phyloP scores from a whole-genome alignment of 1,140 invertebrate species.

The Anagrus nilaparvatae region DNA sequence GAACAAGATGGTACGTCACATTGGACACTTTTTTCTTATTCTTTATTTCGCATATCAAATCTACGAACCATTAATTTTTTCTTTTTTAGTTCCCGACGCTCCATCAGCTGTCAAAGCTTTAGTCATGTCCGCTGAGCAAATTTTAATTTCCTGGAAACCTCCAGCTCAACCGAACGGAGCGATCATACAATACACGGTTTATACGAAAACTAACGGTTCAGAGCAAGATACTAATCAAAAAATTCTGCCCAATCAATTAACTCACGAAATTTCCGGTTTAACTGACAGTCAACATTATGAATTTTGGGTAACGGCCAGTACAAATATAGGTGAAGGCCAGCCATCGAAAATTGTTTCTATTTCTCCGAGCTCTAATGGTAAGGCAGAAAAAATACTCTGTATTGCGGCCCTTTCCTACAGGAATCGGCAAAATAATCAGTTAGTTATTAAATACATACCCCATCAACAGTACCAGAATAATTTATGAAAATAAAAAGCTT shows the following conservation, averaged over 20 bases:
- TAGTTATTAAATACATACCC: neutral
- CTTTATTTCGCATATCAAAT: neutral
- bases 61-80: neutral
- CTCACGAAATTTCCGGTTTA: conserved; percentile 70
- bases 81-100: conserved; percentile 71
- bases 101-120: conserved; percentile 87
- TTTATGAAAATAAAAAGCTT: no score
- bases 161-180: conserved; percentile 87
- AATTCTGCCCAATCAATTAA: conserved; percentile 45
- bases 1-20: conserved; percentile 77
- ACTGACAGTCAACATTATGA: conserved; percentile 75
- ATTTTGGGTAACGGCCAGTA: conserved; percentile 91
- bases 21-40: neutral
- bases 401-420: neutral
- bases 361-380: conserved; percentile 71
- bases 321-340: conserved; percentile 85
- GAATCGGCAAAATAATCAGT: neutral
- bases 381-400: no score
- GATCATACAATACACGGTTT: conserved; percentile 87
- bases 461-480: neutral
- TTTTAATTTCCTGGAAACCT: conserved; percentile 87
- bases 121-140: conserved; percentile 81
- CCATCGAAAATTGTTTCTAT: conserved; percentile 74
- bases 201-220: conserved; percentile 66
- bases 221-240: conserved; percentile 61